Conservation (phyloP, 2,113 vertebrate genomes). For the Xenopus laevis region DNA sequence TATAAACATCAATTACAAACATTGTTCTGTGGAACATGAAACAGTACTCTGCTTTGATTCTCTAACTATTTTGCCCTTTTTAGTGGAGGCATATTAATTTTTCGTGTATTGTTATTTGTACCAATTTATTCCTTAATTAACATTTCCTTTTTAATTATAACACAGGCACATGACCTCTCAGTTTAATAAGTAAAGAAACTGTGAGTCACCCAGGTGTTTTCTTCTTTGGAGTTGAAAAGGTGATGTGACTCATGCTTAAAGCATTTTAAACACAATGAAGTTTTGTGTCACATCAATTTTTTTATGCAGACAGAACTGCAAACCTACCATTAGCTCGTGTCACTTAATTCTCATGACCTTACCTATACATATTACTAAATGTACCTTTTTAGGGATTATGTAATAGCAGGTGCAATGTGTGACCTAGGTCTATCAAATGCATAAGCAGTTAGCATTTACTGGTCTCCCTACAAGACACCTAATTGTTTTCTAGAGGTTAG, state of each 20-base stretch:
- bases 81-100: constrained; percentile 17
- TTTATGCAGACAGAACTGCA: constrained; percentile 2
- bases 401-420: too few relatives aligned
- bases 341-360: background rate
- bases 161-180: background rate
- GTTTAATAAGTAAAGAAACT: background rate
- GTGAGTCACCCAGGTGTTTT: constrained; percentile 6
- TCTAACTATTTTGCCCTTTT: too few relatives aligned
- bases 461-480: too few relatives aligned
- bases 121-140: constrained; percentile 12
- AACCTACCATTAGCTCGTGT: background rate
- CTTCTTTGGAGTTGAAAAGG: constrained; percentile 18
- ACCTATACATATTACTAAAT: background rate
- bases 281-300: background rate
- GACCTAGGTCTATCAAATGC: too few relatives aligned
- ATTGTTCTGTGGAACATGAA: too few relatives aligned
- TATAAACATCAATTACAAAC: too few relatives aligned
- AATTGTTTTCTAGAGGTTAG: too few relatives aligned
- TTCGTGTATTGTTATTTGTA: background rate
- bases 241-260: constrained; percentile 19
- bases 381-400: too few relatives aligned
- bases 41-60: too few relatives aligned
- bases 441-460: too few relatives aligned
- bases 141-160: constrained; percentile 13
- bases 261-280: constrained; percentile 8